These are phyloP conservation scores for Tethea ocularis DNA, from an alignment of 2,888 invertebrate genomes.

Conservation along the genomic window DNA sequence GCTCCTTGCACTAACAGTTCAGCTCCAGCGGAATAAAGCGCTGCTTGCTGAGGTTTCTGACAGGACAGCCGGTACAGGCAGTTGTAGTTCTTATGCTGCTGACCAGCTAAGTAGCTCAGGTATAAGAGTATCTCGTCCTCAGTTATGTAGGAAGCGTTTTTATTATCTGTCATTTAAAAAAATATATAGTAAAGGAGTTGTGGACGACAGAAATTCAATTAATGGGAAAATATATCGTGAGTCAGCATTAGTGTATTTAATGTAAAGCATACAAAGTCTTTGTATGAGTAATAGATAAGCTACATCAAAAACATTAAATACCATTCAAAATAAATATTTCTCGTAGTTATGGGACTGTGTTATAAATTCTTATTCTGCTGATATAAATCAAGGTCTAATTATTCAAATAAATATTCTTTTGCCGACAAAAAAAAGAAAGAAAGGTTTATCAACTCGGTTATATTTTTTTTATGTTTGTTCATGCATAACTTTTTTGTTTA, in stretches of 20 bases:
- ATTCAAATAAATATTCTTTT: not conserved
- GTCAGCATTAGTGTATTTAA: no score
- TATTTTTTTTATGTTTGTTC: no score
- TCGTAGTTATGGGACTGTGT: no score
- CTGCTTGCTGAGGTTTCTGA: constrained; percentile 88
- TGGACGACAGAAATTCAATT: no score
- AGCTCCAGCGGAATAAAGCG: constrained; percentile 90
- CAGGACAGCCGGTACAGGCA: constrained; percentile 92
- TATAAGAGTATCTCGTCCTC: constrained; percentile 89
- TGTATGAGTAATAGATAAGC: no score
- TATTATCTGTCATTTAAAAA: constrained; percentile 63
- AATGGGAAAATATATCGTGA: no score
- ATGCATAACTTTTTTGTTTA: no score
- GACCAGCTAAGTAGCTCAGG: constrained; percentile 86
- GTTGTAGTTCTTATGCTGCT: constrained; percentile 86
- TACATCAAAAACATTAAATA: no score
- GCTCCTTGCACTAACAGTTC: constrained; percentile 89
- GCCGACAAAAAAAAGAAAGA: not conserved
- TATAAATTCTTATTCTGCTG: no score
- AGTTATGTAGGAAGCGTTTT: constrained; percentile 77
- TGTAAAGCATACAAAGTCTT: no score
- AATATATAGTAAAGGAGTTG: not conserved
- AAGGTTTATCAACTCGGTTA: no score
- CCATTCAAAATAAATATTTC: no score
- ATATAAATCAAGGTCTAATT: not conserved